Evolutionary conservation across 2,113 vertebrate genomes (phyloP), one percentile per base, ranked within the genome.

Genomic region (Anhinga anhinga): DNA sequence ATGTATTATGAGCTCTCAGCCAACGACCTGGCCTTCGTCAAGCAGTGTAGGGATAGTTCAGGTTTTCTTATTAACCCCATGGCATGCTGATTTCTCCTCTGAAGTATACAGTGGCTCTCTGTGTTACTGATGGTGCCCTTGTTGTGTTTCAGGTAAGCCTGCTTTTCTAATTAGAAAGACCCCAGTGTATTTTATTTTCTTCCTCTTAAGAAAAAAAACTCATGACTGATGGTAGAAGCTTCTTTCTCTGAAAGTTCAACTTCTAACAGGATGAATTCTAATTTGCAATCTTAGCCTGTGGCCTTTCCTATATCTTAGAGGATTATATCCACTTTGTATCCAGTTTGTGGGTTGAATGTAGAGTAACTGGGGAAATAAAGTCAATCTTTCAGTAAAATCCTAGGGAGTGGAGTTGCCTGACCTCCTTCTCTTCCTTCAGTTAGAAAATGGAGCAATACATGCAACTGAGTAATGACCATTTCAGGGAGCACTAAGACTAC

Each of bases 21-120:
- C 30, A 95, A 85, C 4, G 45, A 96, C 86, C 88, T 97, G 78
- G 92, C 86, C 88, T 98, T 98, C 82, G 97, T 97, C 90, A 97
- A 97, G 80, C 92, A 96, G 40, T 66, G 74, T 70, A 97, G 93
- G 74, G 95, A 91, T 76, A 88, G 88, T 59, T 92, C 88, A 53
- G 88, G 88, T 70, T 98, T 97, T 95, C 95, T 98, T 80, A 95
- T 90, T 93, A 98, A 97, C 77, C 30, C 95, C 92, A 7, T 95
- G 93, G 80, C 95, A 90, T 26, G 84, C 96, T 40, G 62, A 96
- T 92, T 98, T 98, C 93, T 98, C 90, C 67, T 98, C 98, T 40
- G 97, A 98, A 96, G 97, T 97, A n/a, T 96, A 95, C 93, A 62
- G 97, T 94, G 49, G 78, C 96, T 56, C 86, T 98, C 61, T 32